A percentile compares a stretch with the other conserved stretches of the same genome.
Conservation (phyloP, 2,888 invertebrate species). For the Chloroclystis v-ata region DNA sequence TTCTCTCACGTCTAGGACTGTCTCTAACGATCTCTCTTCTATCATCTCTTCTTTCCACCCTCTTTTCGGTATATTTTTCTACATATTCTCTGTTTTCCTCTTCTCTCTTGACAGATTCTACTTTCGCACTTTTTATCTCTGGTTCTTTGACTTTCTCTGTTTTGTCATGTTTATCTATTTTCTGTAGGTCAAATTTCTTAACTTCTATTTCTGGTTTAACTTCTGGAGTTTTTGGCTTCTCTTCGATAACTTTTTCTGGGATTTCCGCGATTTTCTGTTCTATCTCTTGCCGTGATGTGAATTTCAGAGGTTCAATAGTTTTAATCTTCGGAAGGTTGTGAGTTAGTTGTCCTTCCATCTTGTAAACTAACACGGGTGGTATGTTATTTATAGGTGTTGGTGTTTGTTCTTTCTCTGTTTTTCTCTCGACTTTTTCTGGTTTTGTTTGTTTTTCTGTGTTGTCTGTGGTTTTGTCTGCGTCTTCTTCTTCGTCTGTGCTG, state of each 20-base stretch:
- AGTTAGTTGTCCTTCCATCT: slow-evolving; percentile 48
- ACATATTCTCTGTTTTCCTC: no score
- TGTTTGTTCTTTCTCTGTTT: not conserved
- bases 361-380: slow-evolving; percentile 53
- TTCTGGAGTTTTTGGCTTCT: slow-evolving; percentile 16
- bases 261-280: slow-evolving; percentile 18
- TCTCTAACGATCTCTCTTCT: slow-evolving; percentile 27
- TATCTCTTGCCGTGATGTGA: slow-evolving; percentile 24
- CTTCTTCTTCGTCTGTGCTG: slow-evolving; percentile 81
- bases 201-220: slow-evolving; percentile 25
- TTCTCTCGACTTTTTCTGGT: slow-evolving; percentile 9
- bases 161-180: slow-evolving; percentile 17
- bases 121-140: slow-evolving; percentile 16
- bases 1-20: slow-evolving; percentile 43
- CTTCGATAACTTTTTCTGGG: slow-evolving; percentile 23
- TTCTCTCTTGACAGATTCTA: slow-evolving; percentile 11
- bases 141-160: slow-evolving; percentile 4
- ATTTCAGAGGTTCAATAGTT: slow-evolving; percentile 30
- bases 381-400: not conserved
- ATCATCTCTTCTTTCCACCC: not conserved
- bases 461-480: slow-evolving; percentile 29
- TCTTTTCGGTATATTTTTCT: slow-evolving; percentile 15
- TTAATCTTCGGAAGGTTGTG: slow-evolving; percentile 43
- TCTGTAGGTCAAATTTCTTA: slow-evolving; percentile 22
- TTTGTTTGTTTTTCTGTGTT: slow-evolving; percentile 30